Percentiles rank a stretch among this genome's conserved stretches.
Evolutionary conservation across 2,113 vertebrate genomes (phyloP).

Genomic region (Aplodontia rufa): DNA sequence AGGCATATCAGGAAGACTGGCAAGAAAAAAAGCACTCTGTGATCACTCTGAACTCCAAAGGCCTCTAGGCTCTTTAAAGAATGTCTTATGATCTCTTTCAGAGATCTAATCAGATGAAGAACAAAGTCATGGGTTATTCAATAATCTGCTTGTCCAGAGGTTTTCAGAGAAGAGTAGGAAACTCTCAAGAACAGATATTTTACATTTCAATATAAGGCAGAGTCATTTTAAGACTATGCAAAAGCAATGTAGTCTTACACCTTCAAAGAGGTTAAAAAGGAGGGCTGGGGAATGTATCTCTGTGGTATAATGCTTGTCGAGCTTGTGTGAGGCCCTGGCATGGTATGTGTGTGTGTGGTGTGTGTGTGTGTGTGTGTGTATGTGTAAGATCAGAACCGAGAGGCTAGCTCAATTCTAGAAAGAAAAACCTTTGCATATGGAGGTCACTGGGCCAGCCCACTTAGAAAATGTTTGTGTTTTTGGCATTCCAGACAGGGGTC

Average conservation of each 20-base stretch:
- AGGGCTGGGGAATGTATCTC: not conserved
- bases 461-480: slow-evolving; percentile 44
- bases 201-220: not conserved
- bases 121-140: slow-evolving; percentile 83
- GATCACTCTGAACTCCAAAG: slow-evolving; percentile 46
- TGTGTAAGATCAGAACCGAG: slow-evolving; percentile 23
- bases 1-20: slow-evolving; percentile 37
- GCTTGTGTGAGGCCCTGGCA: too few species aligned
- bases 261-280: not conserved
- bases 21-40: slow-evolving; percentile 23
- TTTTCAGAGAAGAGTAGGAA: slow-evolving; percentile 41
- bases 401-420: slow-evolving; percentile 31
- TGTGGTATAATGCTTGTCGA: not conserved
- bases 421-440: slow-evolving; percentile 58
- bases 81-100: slow-evolving; percentile 83
- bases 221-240: not conserved
- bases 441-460: slow-evolving; percentile 21
- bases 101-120: slow-evolving; percentile 81
- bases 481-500: slow-evolving; percentile 25
- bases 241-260: not conserved
- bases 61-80: slow-evolving; percentile 61
- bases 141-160: slow-evolving; percentile 78
- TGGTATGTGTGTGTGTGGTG: not conserved
- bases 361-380: too few species aligned
- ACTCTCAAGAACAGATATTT: slow-evolving; percentile 46